Evolutionary conservation across 2,797 vertebrate species (phyloP).

Genomic region (Heteromormyrus szaboi): DNA sequence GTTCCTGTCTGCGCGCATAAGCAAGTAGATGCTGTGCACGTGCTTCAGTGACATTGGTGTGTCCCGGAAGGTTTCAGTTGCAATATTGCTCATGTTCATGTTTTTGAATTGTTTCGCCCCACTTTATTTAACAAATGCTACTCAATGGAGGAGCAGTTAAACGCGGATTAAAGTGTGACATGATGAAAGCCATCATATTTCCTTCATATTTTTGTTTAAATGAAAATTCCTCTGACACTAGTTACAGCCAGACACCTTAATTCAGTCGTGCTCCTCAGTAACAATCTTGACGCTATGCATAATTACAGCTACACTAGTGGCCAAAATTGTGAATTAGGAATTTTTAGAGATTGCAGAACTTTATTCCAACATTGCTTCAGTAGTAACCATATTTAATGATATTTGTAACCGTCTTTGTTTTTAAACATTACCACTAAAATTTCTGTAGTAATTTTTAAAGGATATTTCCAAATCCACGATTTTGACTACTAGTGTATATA

Average conservation of each 20-base stretch:
- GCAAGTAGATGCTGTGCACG: slow-evolving; percentile 19
- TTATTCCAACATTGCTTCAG: not conserved
- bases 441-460: not conserved
- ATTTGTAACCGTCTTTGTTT: not conserved
- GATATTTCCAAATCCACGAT: not conserved
- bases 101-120: not conserved
- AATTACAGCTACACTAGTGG: not conserved
- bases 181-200: not conserved
- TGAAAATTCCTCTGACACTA: not conserved
- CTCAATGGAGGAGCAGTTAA: not conserved
- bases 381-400: not conserved
- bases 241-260: not conserved
- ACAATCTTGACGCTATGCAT: not conserved
- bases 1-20: slow-evolving; percentile 75
- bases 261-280: not conserved
- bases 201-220: not conserved
- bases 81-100: not conserved
- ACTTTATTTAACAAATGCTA: not conserved
- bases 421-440: not conserved
- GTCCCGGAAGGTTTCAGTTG: not conserved
- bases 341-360: not conserved
- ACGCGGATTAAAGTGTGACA: not conserved
- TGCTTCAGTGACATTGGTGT: not conserved
- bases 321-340: not conserved
- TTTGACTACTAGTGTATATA: not conserved